Evolutionary conservation across 2,113 vertebrate genomes (phyloP).

Genomic region (Ammodytes marinus): DNA sequence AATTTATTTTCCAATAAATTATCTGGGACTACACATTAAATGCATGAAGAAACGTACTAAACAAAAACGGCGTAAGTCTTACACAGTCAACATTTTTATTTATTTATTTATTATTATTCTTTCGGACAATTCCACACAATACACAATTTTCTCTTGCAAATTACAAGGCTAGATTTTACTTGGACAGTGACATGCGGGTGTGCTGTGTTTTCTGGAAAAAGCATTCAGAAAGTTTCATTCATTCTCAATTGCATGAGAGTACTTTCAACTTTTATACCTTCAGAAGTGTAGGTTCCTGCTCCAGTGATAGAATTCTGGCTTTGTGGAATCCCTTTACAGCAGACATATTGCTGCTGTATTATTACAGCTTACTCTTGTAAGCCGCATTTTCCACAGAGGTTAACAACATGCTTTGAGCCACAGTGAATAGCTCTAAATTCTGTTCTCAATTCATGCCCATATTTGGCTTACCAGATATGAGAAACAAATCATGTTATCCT

Average conservation of each 20-base stretch:
- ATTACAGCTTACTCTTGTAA: slow-evolving; percentile 75
- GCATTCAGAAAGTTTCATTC: neutral
- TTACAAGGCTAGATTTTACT: neutral
- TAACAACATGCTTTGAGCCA: slow-evolving; percentile 65
- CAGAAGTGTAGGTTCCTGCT: slow-evolving; percentile 44
- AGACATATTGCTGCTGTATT: slow-evolving; percentile 60
- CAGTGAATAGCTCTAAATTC: slow-evolving; percentile 56
- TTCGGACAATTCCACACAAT: too few species aligned
- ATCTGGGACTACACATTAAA: too few species aligned
- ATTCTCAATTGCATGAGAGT: neutral
- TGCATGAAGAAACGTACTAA: too few species aligned
- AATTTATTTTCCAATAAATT: too few species aligned
- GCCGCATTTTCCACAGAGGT: slow-evolving; percentile 72
- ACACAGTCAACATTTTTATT: neutral
- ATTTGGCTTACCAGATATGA: slow-evolving; percentile 28
- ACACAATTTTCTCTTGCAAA: too few species aligned
- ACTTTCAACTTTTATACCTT: slow-evolving; percentile 33
- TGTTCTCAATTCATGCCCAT: slow-evolving; percentile 49
- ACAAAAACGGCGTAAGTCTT: neutral
- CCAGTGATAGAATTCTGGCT: slow-evolving; percentile 65
- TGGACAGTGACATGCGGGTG: slow-evolving; percentile 1
- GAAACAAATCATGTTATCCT: slow-evolving; percentile 56
- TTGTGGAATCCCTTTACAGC: slow-evolving; percentile 68
- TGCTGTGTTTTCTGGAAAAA: neutral
- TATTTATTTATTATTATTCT: too few species aligned